Base-by-base conservation (phyloP, 1,140 invertebrate species). In the Acromyrmex charruanus region DNA sequence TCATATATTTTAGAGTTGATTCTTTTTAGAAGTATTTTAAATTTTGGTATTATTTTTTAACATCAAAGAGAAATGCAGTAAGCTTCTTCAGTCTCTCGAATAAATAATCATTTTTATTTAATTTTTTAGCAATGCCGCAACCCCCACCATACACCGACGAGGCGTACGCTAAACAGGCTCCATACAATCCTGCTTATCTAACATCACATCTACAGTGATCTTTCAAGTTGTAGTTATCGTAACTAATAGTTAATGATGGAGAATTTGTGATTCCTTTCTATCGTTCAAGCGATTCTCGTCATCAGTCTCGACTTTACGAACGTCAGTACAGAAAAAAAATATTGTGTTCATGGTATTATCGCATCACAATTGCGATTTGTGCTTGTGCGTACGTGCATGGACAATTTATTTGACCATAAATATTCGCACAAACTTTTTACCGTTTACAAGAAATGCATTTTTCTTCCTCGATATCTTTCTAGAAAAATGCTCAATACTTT, bases 161-260 rank as follows among this genome's bases (percentile, higher is more conserved):
- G 61, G 80, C 85, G 12, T 94, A 94, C 63, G 86, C 87, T 10
- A 92, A 93, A 81, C 93, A 93, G 39, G 87, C 93, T 31, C 88
- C 93, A 7, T 93, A 93, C 39, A 94, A 94, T 87, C 93, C 93
- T 21, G 84, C 87, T 55, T 94, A 91, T 71, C 21, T 49, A 61
- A 51, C 72, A 39, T 14, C 61, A 31, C 31, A 35, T 35, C 31
- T 35, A n/a, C 53, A 77, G 49, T 87, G 44, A 82, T 74, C 39
- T 51, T 65, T 16, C 18, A n/a, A 39, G 39, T 39, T 72, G 14
- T 82, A 72, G 39, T 61, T 49, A 44, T 1, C 12, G 31, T 55
- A n/a, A 16, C 31, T 55, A 44, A 69, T 51, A 35, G 5, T 61
- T 74, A 10, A 31, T 2, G 25, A 44, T 25, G 39, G 39, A 49